Base-by-base conservation (phyloP, 1,140 invertebrate genomes). In the Drosophila dunni region DNA sequence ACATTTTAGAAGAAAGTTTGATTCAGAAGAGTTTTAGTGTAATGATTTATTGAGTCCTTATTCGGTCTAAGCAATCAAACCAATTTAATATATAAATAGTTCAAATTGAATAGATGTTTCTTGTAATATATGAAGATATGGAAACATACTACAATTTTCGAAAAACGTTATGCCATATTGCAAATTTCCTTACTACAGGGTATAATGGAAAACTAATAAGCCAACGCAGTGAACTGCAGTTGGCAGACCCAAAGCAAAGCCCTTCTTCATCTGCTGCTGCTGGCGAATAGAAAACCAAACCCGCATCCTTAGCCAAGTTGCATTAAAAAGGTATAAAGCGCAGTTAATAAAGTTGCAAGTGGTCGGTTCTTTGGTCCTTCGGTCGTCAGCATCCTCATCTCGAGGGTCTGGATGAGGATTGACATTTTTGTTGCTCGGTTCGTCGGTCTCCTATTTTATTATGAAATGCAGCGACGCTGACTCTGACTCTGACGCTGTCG, bases 311-410 rank as follows among this genome's bases (percentile, higher is more conserved):
- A 29, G 7, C 15, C 69, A 46, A 48, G 61, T 20, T 40, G 65
- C 75, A 83, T 79, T 83, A 72, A 57, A 79, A 79, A 74, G 83
- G 84, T 83, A 88, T 79, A 88, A 79, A 79, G 76, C 72, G 66
- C 63, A 80, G 73, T 66, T 83, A 88, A 88, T 88, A 88, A 88
- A 80, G 83, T 83, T 80, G 84, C 73, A 83, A 86, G 79, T 86
- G 83, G 72, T 82, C 66, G 63, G 24, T 29, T 29, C 24, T 29
- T 29, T 29, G 24, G 24, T 29, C 24, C 24, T 29, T 61, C 63
- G 45, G 44, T 48, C 53, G 58, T 53, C 53, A 64, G 63, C 60
- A 50, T 50, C 24, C 65, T 69, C 50, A 57, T 40, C 65, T 74
- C 57, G 17, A 69, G 57, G 29, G 57, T 62, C 57, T 62, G 65